Evolutionary conservation across 2,888 invertebrate species (phyloP).

Genomic region (Strigamia maritima): DNA sequence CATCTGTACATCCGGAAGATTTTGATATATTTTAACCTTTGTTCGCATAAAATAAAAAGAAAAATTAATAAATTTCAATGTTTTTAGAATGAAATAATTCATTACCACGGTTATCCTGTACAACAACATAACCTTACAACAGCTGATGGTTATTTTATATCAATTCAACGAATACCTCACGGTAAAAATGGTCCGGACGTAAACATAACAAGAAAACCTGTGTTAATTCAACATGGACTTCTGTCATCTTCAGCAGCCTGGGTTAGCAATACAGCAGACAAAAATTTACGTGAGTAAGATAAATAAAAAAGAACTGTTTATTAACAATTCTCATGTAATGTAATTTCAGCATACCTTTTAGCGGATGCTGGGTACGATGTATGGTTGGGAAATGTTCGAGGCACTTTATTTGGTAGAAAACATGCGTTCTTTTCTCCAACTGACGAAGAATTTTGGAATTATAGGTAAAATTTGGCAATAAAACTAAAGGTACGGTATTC

Average conservation of each 20-base stretch:
- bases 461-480: constrained; percentile 23
- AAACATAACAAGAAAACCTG: neutral
- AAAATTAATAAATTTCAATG: no score
- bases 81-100: neutral
- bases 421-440: constrained; percentile 47
- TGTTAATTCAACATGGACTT: neutral
- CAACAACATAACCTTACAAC: neutral
- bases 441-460: constrained; percentile 50
- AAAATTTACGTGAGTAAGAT: neutral
- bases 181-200: neutral
- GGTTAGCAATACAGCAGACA: neutral
- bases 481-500: neutral
- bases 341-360: constrained; percentile 47
- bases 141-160: neutral
- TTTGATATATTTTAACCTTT: neutral
- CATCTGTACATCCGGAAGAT: neutral
- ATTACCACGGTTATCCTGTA: neutral
- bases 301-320: no score
- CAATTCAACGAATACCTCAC: neutral
- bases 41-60: neutral
- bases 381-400: constrained; percentile 53
- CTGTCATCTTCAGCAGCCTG: neutral
- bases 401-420: constrained; percentile 51
- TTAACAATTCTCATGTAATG: no score
- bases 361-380: constrained; percentile 54